Conservation (phyloP, 2,113 vertebrate genomes). For the Eudorcas thomsonii region DNA sequence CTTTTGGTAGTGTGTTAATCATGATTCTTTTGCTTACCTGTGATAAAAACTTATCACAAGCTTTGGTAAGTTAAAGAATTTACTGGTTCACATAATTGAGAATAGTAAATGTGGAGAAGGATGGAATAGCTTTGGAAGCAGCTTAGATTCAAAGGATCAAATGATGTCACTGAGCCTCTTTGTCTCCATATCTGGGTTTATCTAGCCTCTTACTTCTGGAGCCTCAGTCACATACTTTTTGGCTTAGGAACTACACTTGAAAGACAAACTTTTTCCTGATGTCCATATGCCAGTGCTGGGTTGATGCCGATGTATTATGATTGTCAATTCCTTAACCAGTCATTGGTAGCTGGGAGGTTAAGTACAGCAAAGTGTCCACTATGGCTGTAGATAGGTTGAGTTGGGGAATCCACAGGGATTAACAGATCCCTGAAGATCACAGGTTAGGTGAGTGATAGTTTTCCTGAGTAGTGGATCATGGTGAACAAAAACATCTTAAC, state of each 20-base stretch:
- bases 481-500: neutral
- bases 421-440: neutral
- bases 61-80: neutral
- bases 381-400: neutral
- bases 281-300: neutral
- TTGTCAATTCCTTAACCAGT: neutral
- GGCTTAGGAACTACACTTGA: slow-evolving; percentile 10
- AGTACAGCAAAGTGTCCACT: neutral
- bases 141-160: neutral
- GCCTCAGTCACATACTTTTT: neutral
- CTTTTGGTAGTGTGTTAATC: neutral
- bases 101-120: neutral
- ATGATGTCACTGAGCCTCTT: neutral
- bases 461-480: neutral
- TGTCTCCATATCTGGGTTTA: neutral
- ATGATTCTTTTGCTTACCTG: neutral
- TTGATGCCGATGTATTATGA: neutral
- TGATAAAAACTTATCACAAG: slow-evolving; percentile 17
- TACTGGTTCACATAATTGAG: neutral
- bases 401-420: neutral
- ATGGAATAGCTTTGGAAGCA: neutral
- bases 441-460: neutral
- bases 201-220: slow-evolving; percentile 20
- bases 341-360: neutral
- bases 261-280: slow-evolving; percentile 12